Conservation (phyloP, 2,113 vertebrate species). For the Antigone vipio region DNA sequence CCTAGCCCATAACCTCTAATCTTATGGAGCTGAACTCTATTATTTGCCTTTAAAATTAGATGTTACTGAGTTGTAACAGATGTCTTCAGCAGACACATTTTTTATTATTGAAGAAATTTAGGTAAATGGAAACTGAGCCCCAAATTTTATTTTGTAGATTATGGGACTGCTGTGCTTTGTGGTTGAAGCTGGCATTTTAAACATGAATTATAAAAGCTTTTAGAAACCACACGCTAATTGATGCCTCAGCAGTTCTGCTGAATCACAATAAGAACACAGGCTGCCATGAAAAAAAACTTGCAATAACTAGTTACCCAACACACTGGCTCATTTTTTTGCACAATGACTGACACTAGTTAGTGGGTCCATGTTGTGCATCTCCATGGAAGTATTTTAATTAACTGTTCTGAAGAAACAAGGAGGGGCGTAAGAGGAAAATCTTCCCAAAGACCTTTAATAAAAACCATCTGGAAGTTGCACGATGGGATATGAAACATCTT, state of each 20-base stretch:
- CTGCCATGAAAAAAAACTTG: slow-evolving; percentile 1
- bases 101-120: slow-evolving; percentile 76
- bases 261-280: slow-evolving; percentile 57
- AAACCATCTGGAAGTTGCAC: slow-evolving; percentile 17
- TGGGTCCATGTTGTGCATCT: slow-evolving; percentile 37
- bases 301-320: slow-evolving; percentile 22
- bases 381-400: slow-evolving; percentile 65
- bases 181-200: slow-evolving; percentile 68
- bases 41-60: slow-evolving; percentile 84
- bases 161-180: slow-evolving; percentile 64
- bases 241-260: slow-evolving; percentile 69
- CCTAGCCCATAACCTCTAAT: slow-evolving; percentile 78
- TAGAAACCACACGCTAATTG: slow-evolving; percentile 67
- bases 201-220: slow-evolving; percentile 71
- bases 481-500: slow-evolving; percentile 8
- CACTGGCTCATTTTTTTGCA: not conserved
- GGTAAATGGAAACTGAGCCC: slow-evolving; percentile 79
- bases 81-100: slow-evolving; percentile 73
- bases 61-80: slow-evolving; percentile 78
- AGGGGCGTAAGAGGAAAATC: not conserved
- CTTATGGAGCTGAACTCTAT: slow-evolving; percentile 78
- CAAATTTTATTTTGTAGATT: slow-evolving; percentile 72
- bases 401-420: not conserved
- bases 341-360: slow-evolving; percentile 51
- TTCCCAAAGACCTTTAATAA: slow-evolving; percentile 44